Conservation (phyloP, 2,888 invertebrate species). For the Ornithoptera priamus region DNA sequence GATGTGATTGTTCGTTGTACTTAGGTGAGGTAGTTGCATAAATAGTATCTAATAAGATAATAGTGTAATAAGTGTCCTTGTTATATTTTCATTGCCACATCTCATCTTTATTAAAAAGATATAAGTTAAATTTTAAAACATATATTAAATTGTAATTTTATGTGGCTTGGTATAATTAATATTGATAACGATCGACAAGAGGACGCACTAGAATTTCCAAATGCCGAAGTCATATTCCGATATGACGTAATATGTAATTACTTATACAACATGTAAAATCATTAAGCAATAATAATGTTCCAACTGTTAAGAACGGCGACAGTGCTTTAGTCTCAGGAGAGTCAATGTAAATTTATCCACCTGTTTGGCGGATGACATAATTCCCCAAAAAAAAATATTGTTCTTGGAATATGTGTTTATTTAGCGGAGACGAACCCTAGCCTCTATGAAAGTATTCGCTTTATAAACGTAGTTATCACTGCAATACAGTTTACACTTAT, state of each 20-base stretch:
- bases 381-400: too few relatives aligned
- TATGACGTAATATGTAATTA: background rate
- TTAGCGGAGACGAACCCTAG: too few relatives aligned
- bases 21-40: background rate
- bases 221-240: background rate
- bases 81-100: background rate
- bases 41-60: background rate
- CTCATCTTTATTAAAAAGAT: background rate
- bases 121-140: background rate
- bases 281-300: background rate
- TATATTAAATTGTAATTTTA: background rate
- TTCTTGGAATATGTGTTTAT: too few relatives aligned
- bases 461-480: too few relatives aligned
- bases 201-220: background rate
- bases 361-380: too few relatives aligned
- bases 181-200: background rate
- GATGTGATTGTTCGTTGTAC: constrained; percentile 4
- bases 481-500: too few relatives aligned
- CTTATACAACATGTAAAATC: background rate
- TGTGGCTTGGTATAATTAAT: background rate
- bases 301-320: background rate
- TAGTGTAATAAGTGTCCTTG: background rate
- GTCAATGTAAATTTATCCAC: too few relatives aligned
- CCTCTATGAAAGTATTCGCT: too few relatives aligned
- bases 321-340: background rate